Percentiles rank a stretch among this genome's conserved stretches.
phyloP scores from a whole-genome alignment of 2,888 invertebrate species.

The Choristoneura rosaceana region DNA sequence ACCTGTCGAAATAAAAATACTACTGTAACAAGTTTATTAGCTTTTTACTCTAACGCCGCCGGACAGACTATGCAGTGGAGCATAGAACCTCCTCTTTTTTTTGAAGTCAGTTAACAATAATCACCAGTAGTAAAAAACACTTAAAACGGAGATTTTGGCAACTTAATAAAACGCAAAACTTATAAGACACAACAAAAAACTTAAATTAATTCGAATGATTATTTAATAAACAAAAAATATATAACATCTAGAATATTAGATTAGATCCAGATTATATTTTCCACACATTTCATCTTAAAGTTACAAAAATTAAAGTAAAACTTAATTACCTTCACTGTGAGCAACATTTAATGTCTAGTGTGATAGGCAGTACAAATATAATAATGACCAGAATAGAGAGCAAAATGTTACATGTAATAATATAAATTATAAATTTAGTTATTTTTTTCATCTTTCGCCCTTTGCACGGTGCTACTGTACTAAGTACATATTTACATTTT shows the following conservation, averaged over 20 bases:
- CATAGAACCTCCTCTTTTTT: no score
- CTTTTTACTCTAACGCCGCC: no score
- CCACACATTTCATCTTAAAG: constrained; percentile 9
- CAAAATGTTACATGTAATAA: constrained; percentile 12
- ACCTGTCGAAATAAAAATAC: no score
- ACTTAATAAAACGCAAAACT: not conserved
- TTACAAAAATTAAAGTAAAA: constrained; percentile 1
- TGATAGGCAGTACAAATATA: constrained; percentile 28
- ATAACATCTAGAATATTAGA: constrained; percentile 3
- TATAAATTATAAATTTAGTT: no score
- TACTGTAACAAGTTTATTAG: no score
- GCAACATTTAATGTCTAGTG: not conserved
- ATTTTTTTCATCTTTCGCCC: no score
- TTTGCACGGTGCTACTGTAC: no score
- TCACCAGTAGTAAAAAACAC: not conserved
- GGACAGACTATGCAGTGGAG: no score
- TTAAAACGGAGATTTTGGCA: not conserved
- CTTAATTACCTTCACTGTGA: constrained; percentile 6
- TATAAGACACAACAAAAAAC: not conserved
- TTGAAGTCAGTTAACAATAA: no score
- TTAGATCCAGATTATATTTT: constrained; percentile 13
- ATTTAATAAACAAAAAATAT: not conserved
- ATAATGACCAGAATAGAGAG: constrained; percentile 53
- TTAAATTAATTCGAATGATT: not conserved
- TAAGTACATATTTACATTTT: no score